Evolutionary conservation across 2,888 invertebrate genomes (phyloP).

Genomic region (Dynastes maya): DNA sequence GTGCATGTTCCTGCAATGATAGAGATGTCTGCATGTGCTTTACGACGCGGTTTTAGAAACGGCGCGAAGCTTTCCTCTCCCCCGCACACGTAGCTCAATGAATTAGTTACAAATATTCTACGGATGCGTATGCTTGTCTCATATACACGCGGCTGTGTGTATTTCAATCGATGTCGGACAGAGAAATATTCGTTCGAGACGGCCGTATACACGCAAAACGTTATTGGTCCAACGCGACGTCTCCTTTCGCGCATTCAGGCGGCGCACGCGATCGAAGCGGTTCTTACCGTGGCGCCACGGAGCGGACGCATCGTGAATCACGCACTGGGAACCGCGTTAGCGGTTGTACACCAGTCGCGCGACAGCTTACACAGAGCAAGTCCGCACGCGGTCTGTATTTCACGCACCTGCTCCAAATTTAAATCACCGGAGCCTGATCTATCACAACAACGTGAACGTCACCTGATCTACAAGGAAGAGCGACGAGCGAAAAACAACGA

Average conservation of each 20-base stretch:
- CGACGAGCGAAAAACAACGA: slow-evolving; percentile 31
- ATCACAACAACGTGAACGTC: slow-evolving; percentile 48
- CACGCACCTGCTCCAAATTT: slow-evolving; percentile 58
- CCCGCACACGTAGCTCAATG: slow-evolving; percentile 30
- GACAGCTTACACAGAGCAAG: slow-evolving; percentile 59
- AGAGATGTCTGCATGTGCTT: not conserved
- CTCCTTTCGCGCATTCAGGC: slow-evolving; percentile 55
- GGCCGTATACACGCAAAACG: slow-evolving; percentile 15
- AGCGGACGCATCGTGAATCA: slow-evolving; percentile 60
- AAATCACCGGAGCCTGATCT: slow-evolving; percentile 54
- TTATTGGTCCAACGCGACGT: slow-evolving; percentile 36
- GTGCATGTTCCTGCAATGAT: too few species aligned
- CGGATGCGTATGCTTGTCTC: slow-evolving; percentile 10
- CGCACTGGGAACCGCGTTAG: slow-evolving; percentile 55
- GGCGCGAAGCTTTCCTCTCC: slow-evolving; percentile 25
- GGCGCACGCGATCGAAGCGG: slow-evolving; percentile 67
- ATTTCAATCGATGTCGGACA: slow-evolving; percentile 44
- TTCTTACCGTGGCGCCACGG: slow-evolving; percentile 62
- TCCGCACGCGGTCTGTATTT: slow-evolving; percentile 48
- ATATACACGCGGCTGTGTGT: slow-evolving; percentile 11
- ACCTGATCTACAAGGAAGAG: slow-evolving; percentile 39
- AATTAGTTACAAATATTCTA: slow-evolving; percentile 41
- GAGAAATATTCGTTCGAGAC: slow-evolving; percentile 28
- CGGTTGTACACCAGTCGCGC: slow-evolving; percentile 63
- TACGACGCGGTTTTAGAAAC: not conserved